These are phyloP conservation scores for Drosophila subpulchrella DNA, from an alignment of 1,140 invertebrate genomes.

Conservation along the genomic window DNA sequence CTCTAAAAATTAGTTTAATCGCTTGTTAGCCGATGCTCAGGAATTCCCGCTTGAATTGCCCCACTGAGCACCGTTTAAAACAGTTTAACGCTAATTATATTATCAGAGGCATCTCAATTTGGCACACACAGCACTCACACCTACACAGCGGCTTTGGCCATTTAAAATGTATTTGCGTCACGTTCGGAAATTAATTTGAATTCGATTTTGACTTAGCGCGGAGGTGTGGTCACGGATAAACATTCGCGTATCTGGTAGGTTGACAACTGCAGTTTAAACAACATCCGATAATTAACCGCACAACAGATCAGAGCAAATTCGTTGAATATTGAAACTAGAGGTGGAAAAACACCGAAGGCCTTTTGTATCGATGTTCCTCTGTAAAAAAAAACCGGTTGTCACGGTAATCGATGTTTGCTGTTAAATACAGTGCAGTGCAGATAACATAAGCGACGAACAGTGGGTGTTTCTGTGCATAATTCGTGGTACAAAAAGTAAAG, in stretches of 20 bases:
- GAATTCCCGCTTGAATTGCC: slow-evolving; percentile 29
- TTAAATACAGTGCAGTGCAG: background rate
- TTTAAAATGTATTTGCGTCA: slow-evolving; percentile 43
- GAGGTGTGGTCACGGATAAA: background rate
- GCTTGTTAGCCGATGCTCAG: background rate
- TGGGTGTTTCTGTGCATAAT: too few relatives aligned
- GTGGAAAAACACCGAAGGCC: background rate
- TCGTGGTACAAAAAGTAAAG: too few relatives aligned
- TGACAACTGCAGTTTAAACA: background rate
- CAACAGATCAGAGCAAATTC: background rate
- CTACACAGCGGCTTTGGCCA: slow-evolving; percentile 34
- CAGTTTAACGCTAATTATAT: slow-evolving; percentile 55
- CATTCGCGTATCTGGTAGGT: too few relatives aligned
- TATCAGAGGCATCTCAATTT: slow-evolving; percentile 56
- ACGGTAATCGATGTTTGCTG: background rate
- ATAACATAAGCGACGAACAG: background rate
- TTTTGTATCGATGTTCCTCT: background rate
- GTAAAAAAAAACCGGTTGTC: background rate
- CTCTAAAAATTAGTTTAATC: background rate
- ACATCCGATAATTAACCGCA: slow-evolving; percentile 1
- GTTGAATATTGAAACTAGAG: background rate
- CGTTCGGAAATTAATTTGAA: slow-evolving; percentile 21
- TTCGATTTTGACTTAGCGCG: slow-evolving; percentile 9
- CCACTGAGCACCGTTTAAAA: slow-evolving; percentile 35
- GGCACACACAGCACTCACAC: slow-evolving; percentile 32